Conservation (phyloP, 2,797 vertebrate species). For the Cuniculus paca region DNA sequence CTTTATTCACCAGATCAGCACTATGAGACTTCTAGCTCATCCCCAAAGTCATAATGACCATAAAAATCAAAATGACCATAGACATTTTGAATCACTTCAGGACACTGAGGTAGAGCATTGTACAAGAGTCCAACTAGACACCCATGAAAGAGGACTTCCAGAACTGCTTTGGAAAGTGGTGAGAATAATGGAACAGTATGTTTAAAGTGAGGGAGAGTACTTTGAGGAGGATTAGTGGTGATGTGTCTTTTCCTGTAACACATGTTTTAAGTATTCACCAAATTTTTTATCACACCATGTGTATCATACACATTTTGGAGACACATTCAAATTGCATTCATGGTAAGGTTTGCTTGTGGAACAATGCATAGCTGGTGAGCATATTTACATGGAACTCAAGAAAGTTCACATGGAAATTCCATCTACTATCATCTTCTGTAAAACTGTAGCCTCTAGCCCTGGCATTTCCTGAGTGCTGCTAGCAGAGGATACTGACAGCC, state of each 20-base stretch:
- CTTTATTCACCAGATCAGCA: not conserved
- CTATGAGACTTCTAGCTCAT: not conserved
- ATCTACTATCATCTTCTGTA: not conserved
- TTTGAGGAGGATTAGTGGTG: not conserved
- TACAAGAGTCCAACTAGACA: not conserved
- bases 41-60: not conserved
- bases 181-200: not conserved
- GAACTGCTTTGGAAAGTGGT: not conserved
- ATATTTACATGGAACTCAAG: not conserved
- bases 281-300: not conserved
- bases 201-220: not conserved
- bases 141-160: not conserved
- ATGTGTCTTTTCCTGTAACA: not conserved
- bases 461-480: not conserved
- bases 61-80: not conserved
- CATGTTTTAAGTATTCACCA: not conserved
- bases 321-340: not conserved
- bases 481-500: rapidly evolving
- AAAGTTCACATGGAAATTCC: not conserved
- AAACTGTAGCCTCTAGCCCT: not conserved
- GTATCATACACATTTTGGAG: not conserved
- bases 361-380: rapidly evolving
- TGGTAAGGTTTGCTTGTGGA: not conserved
- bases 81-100: not conserved
- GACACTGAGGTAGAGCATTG: not conserved